phyloP scores from a whole-genome alignment of 2,797 vertebrate genomes.

The Channallabes apus region DNA sequence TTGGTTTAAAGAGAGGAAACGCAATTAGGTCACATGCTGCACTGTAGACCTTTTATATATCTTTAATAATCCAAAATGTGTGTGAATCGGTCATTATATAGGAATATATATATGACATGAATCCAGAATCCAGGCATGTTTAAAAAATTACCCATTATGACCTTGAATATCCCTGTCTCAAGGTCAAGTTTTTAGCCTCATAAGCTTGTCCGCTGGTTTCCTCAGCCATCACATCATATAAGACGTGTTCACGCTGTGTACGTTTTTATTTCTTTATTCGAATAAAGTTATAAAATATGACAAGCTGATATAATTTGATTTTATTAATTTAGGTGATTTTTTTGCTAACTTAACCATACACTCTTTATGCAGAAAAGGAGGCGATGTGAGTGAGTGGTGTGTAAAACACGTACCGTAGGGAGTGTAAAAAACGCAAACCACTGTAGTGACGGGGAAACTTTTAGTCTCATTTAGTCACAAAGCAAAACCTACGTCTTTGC shows the following conservation, averaged over 20 bases:
- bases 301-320: background rate
- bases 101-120: background rate
- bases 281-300: no score
- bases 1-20: background rate
- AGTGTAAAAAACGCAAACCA: background rate
- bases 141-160: background rate
- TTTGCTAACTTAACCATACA: no score
- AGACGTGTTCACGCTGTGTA: background rate
- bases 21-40: background rate
- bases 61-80: background rate
- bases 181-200: background rate
- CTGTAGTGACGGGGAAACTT: background rate
- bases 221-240: background rate
- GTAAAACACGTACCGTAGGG: background rate
- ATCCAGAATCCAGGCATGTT: background rate
- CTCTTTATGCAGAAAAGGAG: no score
- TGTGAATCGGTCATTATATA: background rate
- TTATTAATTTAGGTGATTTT: no score
- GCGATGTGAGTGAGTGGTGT: background rate
- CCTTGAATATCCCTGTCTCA: background rate
- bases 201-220: background rate
- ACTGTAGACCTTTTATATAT: background rate
- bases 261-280: background rate
- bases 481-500: background rate
- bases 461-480: conserved; percentile 10